Evolutionary conservation across 2,888 invertebrate species (phyloP), one percentile per base, ranked within the genome.

Genomic region (Meganola albula): DNA sequence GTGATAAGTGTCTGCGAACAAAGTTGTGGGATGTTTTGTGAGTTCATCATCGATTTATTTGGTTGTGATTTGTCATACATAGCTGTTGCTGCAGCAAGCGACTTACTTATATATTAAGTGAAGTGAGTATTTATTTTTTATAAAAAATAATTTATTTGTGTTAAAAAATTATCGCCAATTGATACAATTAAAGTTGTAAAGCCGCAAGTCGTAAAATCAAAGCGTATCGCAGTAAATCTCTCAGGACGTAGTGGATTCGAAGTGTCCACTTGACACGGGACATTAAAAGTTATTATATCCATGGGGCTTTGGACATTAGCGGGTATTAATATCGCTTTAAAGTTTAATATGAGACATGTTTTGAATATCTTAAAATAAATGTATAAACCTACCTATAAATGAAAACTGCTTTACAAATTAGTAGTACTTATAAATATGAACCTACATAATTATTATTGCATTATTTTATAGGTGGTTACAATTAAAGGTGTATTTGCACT

Each of bases 1-100:
- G 52, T 48, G 50, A 48, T 46, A 56, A 53, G 53, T 53, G 53
- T 48, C 34, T 42, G 26, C 32, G 7, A 42, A 53, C 48, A 55
- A 66, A 69, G 58, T 75, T 71, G 83, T 83, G 84, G 75, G 73
- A 76, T 79, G 78, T 73, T 79, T 42, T 71, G 83, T 83, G 80
- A 64, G 67, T 68, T 58, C 61, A 25, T 40, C 49, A 33, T 36
- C 42, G 42, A 41, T 22, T 46, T 60, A 59, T 66, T 63, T 58
- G 55, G 54, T 70, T 69, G 74, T 72, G 74, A 58, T 64, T 64
- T 58, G 23, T 53, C 41, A 37, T 48, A 51, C 52, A 57, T 60
- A 55, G 53, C 57, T 43, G 58, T 45, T 50, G 61, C 64, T 53
- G 63, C 61, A 63, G 56, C 53, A 54, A 40, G 48, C 52, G 58